phyloP scores from a whole-genome alignment of 2,113 vertebrate species.

The Leptocoma aspasia region DNA sequence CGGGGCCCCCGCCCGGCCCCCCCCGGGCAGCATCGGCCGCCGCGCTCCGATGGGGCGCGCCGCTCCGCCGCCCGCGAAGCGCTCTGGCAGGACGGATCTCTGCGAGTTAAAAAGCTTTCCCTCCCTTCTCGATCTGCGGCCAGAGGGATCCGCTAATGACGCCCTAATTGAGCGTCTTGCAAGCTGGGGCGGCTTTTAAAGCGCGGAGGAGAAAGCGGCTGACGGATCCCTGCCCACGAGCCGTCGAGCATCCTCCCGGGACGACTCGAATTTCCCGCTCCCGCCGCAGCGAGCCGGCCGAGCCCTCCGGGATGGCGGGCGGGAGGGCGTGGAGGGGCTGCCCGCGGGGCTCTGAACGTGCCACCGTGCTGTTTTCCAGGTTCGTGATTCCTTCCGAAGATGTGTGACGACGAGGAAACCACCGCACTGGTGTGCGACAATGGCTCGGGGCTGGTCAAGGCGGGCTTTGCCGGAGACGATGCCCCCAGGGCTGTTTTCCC shows the following conservation, averaged over 20 bases:
- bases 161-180: neutral
- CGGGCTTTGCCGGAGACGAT: constrained; percentile 96
- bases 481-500: constrained; percentile 97
- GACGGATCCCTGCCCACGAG: neutral
- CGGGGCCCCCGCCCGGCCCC: neutral
- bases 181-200: neutral
- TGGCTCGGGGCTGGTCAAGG: constrained; percentile 96
- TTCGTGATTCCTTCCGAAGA: constrained; percentile 57
- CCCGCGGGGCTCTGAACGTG: neutral
- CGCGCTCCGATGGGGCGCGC: neutral
- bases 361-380: constrained; percentile 35
- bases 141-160: neutral
- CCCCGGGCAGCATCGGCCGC: neutral
- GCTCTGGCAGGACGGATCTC: neutral
- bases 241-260: neutral
- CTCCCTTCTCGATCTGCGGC: neutral
- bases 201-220: neutral
- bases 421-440: constrained; percentile 99
- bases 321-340: neutral
- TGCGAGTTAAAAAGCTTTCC: neutral
- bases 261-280: neutral
- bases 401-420: constrained; percentile 99
- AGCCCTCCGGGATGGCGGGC: neutral
- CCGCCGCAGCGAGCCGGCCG: neutral
- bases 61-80: no score